Base-by-base conservation (phyloP, 2,888 invertebrate genomes). In the Reticulitermes lucifugus region DNA sequence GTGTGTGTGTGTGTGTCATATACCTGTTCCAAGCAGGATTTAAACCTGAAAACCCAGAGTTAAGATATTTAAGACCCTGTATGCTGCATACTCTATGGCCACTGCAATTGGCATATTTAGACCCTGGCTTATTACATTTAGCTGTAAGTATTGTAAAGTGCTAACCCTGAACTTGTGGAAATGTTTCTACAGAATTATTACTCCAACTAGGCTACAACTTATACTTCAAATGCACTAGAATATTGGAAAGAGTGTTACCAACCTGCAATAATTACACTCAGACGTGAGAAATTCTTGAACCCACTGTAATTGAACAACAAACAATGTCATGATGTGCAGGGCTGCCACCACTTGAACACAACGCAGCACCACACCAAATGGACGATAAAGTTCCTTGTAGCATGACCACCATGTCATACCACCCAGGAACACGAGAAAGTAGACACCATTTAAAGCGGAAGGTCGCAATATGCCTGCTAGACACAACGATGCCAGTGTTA, bases 401-500 rank as follows among this genome's bases (percentile, higher is more conserved):
- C 96, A 94, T 41, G 97, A 95, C 96, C 98, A 97, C 92, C 96
- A 96, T 2, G 98, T 97, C 85, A 96, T 96, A 46, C 96, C 93
- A 25, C 94, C 93, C 89, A 99, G 93, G 91, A 98, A 98, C 85
- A 96, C 93, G 84, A 98, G 89, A 91, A 97, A 98, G 91, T 99
- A 98, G 77, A 98, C 93, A 18, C 95, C 96, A 71, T 96, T 96
- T 41, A 95, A 94, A 55, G 96, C 92, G 84, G 97, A 97, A 1
- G 98, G 98, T 75, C 95, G 93, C 89, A 97, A 91, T 86, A 96
- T 94, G 0, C 96, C 96, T 14, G 95, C 94, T 87, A 95, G 92
- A 91, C 96, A 96, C 88, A 96, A 91, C 14, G 94, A 92, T 82
- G 93, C 92, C 75, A 96, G 90, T 35, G 93, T 93, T 10, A 94